Evolutionary conservation across 1,140 invertebrate species (phyloP).

Genomic region (Bombus superbus): DNA sequence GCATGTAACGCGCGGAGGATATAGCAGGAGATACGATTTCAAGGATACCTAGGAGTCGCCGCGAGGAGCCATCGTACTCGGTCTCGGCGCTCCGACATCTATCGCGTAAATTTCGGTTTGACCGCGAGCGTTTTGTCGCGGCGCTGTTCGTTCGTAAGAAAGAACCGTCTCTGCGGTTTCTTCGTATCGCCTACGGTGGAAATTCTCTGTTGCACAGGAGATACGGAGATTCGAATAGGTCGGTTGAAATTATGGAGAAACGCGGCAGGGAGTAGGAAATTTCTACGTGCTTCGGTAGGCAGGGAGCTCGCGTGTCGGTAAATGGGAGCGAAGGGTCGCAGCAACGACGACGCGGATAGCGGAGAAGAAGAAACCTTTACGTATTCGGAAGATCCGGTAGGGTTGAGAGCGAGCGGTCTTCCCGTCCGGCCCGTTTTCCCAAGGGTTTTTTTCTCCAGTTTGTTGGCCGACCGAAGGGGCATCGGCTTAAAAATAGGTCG

Average conservation of each 20-base stretch:
- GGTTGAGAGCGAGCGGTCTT: background rate
- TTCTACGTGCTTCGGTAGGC: background rate
- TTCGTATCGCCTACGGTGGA: background rate
- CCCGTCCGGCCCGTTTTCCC: conserved; percentile 2
- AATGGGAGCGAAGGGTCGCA: background rate
- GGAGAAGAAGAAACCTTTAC: background rate
- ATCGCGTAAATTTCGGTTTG: background rate
- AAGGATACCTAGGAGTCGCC: conserved; percentile 28
- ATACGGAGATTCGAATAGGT: background rate
- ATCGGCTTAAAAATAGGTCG: conserved; percentile 73
- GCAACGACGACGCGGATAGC: background rate
- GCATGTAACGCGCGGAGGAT: conserved; percentile 36
- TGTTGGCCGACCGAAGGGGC: background rate
- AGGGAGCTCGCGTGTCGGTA: background rate
- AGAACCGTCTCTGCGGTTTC: background rate
- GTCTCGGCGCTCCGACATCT: background rate
- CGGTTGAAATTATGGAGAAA: background rate
- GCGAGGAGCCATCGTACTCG: background rate
- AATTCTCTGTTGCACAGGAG: fast-evolving
- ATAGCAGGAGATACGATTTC: conserved; percentile 31
- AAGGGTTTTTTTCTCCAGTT: background rate
- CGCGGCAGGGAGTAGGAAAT: too few species aligned
- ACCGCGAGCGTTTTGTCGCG: too few species aligned
- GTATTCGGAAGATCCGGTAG: conserved; percentile 9
- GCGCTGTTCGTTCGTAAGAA: too few species aligned